phyloP scores from a whole-genome alignment of 2,888 invertebrate genomes.

The Eristalis intricaria region DNA sequence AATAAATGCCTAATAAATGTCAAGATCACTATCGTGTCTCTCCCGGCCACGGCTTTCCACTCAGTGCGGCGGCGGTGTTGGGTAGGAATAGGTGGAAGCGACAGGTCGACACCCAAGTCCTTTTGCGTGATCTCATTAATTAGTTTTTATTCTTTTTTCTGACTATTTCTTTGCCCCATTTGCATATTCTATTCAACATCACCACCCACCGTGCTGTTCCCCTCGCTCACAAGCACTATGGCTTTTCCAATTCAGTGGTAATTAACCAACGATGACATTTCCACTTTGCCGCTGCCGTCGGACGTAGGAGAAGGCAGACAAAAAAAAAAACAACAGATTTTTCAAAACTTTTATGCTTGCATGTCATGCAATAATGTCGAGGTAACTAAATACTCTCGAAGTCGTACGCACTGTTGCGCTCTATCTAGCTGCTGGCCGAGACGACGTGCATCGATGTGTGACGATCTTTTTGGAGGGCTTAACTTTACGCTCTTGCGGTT shows the following conservation, averaged over 20 bases:
- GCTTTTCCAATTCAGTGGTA: constrained; percentile 66
- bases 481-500: constrained; percentile 64
- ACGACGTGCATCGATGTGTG: constrained; percentile 61
- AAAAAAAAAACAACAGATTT: constrained; percentile 9
- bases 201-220: neutral
- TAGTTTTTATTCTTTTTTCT: constrained; percentile 12
- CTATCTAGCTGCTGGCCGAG: constrained; percentile 21
- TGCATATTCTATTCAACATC: constrained; percentile 53
- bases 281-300: constrained; percentile 37
- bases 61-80: constrained; percentile 42
- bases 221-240: neutral
- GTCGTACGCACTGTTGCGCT: constrained; percentile 38
- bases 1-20: constrained; percentile 72
- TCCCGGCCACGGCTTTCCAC: neutral
- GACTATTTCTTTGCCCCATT: constrained; percentile 34
- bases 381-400: constrained; percentile 51
- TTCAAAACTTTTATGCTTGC: constrained; percentile 37
- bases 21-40: constrained; percentile 53
- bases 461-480: constrained; percentile 68
- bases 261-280: constrained; percentile 72
- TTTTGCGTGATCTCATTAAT: constrained; percentile 44
- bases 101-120: constrained; percentile 38
- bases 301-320: constrained; percentile 2
- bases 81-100: constrained; percentile 35
- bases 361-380: constrained; percentile 67